phyloP scores from a whole-genome alignment of 2,113 vertebrate genomes.

The Pelvicachromis taeniatus region DNA sequence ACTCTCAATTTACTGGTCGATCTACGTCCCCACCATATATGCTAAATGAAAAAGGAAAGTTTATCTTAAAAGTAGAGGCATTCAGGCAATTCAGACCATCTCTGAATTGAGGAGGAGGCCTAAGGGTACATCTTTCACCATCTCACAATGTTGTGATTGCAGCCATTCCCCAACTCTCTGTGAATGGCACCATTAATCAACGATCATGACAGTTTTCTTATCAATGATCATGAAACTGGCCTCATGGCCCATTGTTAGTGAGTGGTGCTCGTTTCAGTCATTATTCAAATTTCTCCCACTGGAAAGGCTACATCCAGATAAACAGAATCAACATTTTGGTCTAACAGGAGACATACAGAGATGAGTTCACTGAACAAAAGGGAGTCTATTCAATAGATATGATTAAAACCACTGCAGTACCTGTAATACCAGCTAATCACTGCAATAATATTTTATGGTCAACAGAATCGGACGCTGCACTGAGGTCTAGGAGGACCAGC shows the following conservation, averaged over 20 bases:
- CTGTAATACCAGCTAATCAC: not conserved
- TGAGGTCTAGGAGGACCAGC: not conserved
- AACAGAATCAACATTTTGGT: not conserved
- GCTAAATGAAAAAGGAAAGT: too few species aligned
- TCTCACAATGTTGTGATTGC: not conserved
- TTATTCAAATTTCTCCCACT: not conserved
- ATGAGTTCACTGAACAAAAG: not conserved
- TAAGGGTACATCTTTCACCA: rapidly evolving
- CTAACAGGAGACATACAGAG: not conserved
- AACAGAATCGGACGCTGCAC: not conserved
- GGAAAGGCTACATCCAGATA: too few species aligned
- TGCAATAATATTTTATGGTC: not conserved
- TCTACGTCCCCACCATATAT: too few species aligned
- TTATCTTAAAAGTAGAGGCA: too few species aligned
- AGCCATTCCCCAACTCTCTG: not conserved
- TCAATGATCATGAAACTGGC: not conserved
- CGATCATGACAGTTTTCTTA: not conserved
- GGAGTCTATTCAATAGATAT: not conserved
- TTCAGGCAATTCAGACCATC: too few species aligned
- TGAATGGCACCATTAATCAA: rapidly evolving
- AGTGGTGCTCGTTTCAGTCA: rapidly evolving
- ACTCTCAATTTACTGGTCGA: too few species aligned
- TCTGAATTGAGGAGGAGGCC: rapidly evolving
- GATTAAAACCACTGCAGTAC: not conserved
- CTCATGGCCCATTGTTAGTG: rapidly evolving